Base-by-base conservation (phyloP, 2,113 vertebrate genomes). In the Pachypanchax playfairii region DNA sequence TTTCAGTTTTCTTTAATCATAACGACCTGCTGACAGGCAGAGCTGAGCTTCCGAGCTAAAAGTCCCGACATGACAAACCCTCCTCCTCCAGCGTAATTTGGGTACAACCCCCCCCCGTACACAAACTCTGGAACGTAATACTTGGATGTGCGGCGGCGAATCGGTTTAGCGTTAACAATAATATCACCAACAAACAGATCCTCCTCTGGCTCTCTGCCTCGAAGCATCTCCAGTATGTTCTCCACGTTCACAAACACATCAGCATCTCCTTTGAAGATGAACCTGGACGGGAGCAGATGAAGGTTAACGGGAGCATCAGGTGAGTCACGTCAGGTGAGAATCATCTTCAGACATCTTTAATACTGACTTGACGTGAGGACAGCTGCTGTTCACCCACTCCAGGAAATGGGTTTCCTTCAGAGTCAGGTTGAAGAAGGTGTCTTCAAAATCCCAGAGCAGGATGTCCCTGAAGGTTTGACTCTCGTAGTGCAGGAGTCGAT, bases 391-490 rank as follows among this genome's bases (percentile, higher is more conserved):
- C 15, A 98, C 82, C 97, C 97, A 98, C 51, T 89, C 83, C 10
- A 98, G 91, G 68, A 99, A 99, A 76, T 99, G 95, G 0, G 94
- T 96, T 90, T 99, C 97, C 84, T 99, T 99, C 51, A 99, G 91
- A 0, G 97, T 99, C 79, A 99, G 79, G 75, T 99, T 99, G 88
- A 99, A 98, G 85, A 99, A 98, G 0, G 97, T 98, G 88, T 98
- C 97, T 1, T 94, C 89, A 56, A 99, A 99, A 77, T 95, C 95
- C 97, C 97, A 99, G 6, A 99, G 92, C 51, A 99, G 85, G 73
- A 99, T 90, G 57, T 99, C 97, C 1, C 69, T 52, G 5, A 93
- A 98, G 0, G 77, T 73, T 0, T 87, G 87, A 43, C 95, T 98
- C 88, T 99, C 97, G 2, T 96, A 95, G 1, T 77, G 85, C 80